Evolutionary conservation across 2,797 vertebrate species (phyloP).

Genomic region (Oreonectes daqikongensis): DNA sequence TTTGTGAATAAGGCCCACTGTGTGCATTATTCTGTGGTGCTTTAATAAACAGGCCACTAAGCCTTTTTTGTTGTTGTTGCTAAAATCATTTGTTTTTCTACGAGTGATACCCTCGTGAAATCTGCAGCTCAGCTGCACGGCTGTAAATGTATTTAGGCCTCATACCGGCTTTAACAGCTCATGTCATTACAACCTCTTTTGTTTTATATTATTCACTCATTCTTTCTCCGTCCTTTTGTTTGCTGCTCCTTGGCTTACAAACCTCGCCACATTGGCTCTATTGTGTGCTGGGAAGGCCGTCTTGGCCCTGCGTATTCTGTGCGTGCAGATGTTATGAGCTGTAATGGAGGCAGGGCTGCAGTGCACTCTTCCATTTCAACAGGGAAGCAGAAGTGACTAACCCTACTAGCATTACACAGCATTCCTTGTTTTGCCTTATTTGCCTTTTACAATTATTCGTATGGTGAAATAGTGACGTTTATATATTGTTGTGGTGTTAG

Average conservation of each 20-base stretch:
- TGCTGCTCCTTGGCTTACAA: constrained; percentile 52
- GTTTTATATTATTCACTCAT: constrained; percentile 68
- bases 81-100: background rate
- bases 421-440: constrained; percentile 10
- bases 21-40: background rate
- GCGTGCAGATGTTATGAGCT: constrained; percentile 55
- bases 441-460: background rate
- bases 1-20: background rate
- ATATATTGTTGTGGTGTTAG: background rate
- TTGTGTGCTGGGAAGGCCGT: constrained; percentile 53
- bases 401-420: constrained; percentile 9
- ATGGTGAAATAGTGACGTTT: background rate
- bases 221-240: constrained; percentile 52
- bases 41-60: background rate
- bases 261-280: constrained; percentile 36
- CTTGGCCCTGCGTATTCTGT: constrained; percentile 54
- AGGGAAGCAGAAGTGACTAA: constrained; percentile 54
- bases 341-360: constrained; percentile 51
- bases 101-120: background rate
- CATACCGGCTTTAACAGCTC: background rate
- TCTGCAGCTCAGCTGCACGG: background rate
- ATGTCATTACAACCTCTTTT: constrained; percentile 61
- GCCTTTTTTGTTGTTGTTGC: no score
- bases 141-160: background rate
- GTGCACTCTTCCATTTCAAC: constrained; percentile 60